Evolutionary conservation across 92 coral and sea anemone species (phyloP).

Genomic region (Epizoanthus fatuus): DNA sequence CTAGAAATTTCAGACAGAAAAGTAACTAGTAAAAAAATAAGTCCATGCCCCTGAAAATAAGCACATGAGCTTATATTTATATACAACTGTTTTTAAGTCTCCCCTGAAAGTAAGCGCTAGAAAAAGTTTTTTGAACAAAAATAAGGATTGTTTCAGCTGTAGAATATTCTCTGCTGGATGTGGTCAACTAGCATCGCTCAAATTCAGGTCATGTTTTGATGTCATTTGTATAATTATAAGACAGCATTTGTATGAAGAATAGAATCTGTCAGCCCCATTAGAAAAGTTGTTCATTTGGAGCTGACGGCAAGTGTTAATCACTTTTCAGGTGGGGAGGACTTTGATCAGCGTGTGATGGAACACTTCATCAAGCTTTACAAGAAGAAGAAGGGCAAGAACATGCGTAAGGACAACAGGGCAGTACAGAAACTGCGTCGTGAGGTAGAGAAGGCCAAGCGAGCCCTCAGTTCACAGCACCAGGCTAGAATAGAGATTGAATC

Average conservation of each 20-base stretch:
- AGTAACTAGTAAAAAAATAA: too few species aligned
- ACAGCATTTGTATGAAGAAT: too few species aligned
- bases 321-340: slow-evolving; percentile 97
- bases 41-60: too few species aligned
- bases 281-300: not conserved
- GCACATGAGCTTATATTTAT: too few species aligned
- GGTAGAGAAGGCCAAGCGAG: slow-evolving; percentile 99
- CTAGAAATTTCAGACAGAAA: too few species aligned
- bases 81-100: too few species aligned
- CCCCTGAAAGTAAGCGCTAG: too few species aligned
- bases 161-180: not conserved
- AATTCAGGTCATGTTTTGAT: not conserved
- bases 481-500: slow-evolving; percentile 99
- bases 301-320: not conserved
- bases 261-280: too few species aligned
- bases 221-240: too few species aligned
- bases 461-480: slow-evolving; percentile 98
- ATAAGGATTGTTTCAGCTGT: too few species aligned
- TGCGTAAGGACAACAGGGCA: slow-evolving; percentile 99
- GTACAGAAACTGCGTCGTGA: slow-evolving; percentile 99
- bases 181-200: not conserved
- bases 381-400: slow-evolving; percentile 99
- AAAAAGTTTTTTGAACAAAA: too few species aligned
- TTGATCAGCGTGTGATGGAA: slow-evolving; percentile 98
- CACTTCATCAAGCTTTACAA: slow-evolving; percentile 97